Base-by-base conservation (phyloP, 2,888 invertebrate genomes). In the Tigriopus californicus region DNA sequence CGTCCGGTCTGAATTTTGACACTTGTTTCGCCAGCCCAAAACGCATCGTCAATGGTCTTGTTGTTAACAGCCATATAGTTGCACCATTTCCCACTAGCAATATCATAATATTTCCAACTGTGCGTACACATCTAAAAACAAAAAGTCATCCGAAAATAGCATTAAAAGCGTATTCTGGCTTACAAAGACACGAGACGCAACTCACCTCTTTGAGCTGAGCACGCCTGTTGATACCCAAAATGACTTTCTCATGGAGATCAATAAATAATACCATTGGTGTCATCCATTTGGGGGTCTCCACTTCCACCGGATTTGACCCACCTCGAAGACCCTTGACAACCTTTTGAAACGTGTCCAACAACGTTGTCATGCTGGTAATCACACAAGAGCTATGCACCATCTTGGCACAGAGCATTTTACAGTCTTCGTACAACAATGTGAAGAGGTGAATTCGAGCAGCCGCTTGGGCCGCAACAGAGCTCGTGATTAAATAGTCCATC, bases 81-180 rank as follows among this genome's bases (percentile, higher is more conserved):
- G 62, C 80, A 81, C 87, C 87, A 88, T 67, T 81, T 80, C 3
- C 84, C 84, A 12, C 80, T 79, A n/a, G 80, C 79, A 55, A 85
- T 76, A 69, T 88, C 86, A 69, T 83, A 86, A 85, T 85, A 87
- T 65, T 83, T 82, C 87, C 87, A 87, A 15, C 69, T 67, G 57
- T 74, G 72, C 58, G 69, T 67, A 3, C 62, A 62, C 11, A 64
- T 58, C 67, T 67, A 46, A 11, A 46, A 59, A 12, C 40, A 51
- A 6, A 18, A n/a, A n/a, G n/a, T n/a, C n/a, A n/a, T n/a, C n/a
- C n/a, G n/a, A n/a, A n/a, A n/a, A n/a, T n/a, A n/a, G n/a, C n/a
- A n/a, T n/a, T n/a, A n/a, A n/a, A n/a, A n/a, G n/a, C n/a, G n/a
- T n/a, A n/a, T n/a, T n/a, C n/a, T n/a, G n/a, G n/a, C n/a, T n/a